Evolutionary conservation across 1,140 invertebrate genomes (phyloP).

Genomic region (Diplogasteroides magnus): DNA sequence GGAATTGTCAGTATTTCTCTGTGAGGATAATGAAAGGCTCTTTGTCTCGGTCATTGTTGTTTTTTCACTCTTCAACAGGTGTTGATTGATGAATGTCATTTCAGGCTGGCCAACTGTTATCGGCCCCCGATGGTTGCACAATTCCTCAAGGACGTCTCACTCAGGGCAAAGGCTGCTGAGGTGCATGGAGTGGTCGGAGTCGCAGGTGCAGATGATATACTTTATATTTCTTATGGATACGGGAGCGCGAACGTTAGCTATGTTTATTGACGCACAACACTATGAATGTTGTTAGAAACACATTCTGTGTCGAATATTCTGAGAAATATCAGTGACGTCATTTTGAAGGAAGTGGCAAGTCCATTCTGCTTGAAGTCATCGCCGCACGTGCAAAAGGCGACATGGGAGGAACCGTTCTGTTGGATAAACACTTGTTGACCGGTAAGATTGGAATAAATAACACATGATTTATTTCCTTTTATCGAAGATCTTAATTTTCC

Average conservation of each 20-base stretch:
- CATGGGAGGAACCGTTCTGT: slow-evolving; percentile 15
- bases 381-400: slow-evolving; percentile 10
- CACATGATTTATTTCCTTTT: too few relatives aligned
- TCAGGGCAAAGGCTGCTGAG: slow-evolving; percentile 24
- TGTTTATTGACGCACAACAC: too few relatives aligned
- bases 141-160: slow-evolving; percentile 28
- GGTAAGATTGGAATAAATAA: too few relatives aligned
- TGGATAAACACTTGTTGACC: slow-evolving; percentile 14
- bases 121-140: slow-evolving; percentile 24
- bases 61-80: slow-evolving; percentile 4
- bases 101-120: not conserved
- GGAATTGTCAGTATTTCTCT: too few relatives aligned
- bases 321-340: too few relatives aligned
- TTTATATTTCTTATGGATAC: too few relatives aligned
- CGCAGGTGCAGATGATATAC: slow-evolving; percentile 14
- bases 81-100: not conserved
- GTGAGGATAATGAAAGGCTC: too few relatives aligned
- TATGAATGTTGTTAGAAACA: too few relatives aligned
- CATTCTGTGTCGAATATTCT: too few relatives aligned
- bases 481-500: not conserved
- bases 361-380: slow-evolving; percentile 11
- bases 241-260: too few relatives aligned
- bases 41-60: too few relatives aligned
- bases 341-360: slow-evolving; percentile 9
- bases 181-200: slow-evolving; percentile 25